Evolutionary conservation across 92 coral and sea anemone species (phyloP), one percentile per base, ranked within the genome.

Genomic region (Phenganax subtilis): DNA sequence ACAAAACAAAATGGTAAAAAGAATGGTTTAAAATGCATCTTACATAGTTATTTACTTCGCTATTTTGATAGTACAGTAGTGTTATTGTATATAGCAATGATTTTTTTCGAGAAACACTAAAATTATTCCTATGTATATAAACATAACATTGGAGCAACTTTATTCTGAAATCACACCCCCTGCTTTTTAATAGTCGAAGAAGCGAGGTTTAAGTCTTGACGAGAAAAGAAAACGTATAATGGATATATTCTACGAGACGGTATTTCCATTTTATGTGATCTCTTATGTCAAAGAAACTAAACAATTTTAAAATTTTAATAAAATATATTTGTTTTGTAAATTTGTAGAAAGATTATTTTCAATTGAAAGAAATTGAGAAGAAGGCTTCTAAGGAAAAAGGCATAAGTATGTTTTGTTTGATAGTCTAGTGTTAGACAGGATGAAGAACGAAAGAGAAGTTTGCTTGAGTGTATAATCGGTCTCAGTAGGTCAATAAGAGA

Each of bases 321-420:
- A 5, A 7, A 56, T 20, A 15, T 16, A 12, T 27, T 15, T 60
- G n/a, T 0, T 10, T 37, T 28, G 25, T 60, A 3, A 5, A 44
- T 58, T 20, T 64, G 12, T 51, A 94, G 98, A 94, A 94, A 90
- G 98, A 94, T 63, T 94, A 92, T 77, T 94, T 92, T 70, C 98
- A 92, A 58, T 97, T 94, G 25, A 91, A 89, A 76, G 98, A 94
- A 76, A 75, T 94, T 10, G 98, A 96, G 79, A 96, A 96, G 84
- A 96, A 92, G 60, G 99, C 99, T 25, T 97, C 99, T n/a, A 96
- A 96, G 86, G 99, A 96, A 65, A 96, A 96, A 88, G 99, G 99
- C 77, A 96, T 96, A 67, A 96, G 99, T 92, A 89, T 88, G 96
- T 77, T 12, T 27, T 31, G 56, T 74, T 20, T 29, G 16, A 74